Evolutionary conservation across 2,888 invertebrate species (phyloP).

Genomic region (Pyrochroa serraticornis): DNA sequence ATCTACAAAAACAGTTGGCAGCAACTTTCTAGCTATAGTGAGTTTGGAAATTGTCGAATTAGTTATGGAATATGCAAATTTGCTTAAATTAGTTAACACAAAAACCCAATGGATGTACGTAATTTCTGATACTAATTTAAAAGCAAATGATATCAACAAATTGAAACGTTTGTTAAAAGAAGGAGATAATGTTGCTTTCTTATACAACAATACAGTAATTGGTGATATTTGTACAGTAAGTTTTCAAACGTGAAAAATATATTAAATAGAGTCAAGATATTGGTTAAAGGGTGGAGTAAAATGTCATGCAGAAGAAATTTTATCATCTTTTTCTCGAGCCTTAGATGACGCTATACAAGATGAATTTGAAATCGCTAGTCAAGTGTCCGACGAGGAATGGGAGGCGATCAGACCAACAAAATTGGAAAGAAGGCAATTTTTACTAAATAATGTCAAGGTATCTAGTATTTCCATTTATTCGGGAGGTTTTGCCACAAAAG

Average conservation of each 20-base stretch:
- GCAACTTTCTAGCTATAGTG: conserved; percentile 68
- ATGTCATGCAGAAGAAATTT: conserved; percentile 73
- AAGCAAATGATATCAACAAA: conserved; percentile 61
- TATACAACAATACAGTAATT: conserved; percentile 69
- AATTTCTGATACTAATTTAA: conserved; percentile 65
- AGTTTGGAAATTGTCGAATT: conserved; percentile 66
- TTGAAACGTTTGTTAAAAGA: conserved; percentile 69
- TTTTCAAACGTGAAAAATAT: not conserved
- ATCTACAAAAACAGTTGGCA: conserved; percentile 50
- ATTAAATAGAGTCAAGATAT: not conserved
- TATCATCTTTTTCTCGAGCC: conserved; percentile 70
- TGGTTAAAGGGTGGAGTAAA: conserved; percentile 65
- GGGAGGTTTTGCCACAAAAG: too few relatives aligned
- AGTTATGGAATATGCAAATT: conserved; percentile 72
- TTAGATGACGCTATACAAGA: conserved; percentile 71
- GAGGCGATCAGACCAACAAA: conserved; percentile 77
- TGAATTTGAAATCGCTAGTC: conserved; percentile 74
- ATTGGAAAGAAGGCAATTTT: conserved; percentile 66
- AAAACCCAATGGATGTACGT: conserved; percentile 84
- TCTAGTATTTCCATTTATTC: conserved; percentile 4
- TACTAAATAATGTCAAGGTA: conserved; percentile 73
- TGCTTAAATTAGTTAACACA: conserved; percentile 70
- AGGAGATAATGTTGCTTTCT: conserved; percentile 82
- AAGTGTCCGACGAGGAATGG: conserved; percentile 86
- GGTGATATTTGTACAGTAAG: conserved; percentile 64